Base-by-base conservation (phyloP, 2,888 invertebrate species). In the Synergus laeviventris region DNA sequence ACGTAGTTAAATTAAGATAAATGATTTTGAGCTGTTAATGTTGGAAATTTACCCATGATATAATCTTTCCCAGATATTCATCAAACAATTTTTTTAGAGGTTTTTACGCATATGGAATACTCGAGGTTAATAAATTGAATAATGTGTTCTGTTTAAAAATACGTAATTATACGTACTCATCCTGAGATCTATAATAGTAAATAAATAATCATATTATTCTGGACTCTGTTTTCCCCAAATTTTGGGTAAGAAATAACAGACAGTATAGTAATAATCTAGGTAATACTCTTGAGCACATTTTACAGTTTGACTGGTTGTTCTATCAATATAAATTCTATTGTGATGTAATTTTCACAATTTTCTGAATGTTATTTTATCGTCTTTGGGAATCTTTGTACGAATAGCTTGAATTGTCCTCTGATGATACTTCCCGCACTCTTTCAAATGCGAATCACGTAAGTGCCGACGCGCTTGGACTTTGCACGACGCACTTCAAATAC, bases 391-490 rank as follows among this genome's bases (percentile, higher is more conserved):
- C 14, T 5, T 39, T 9, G 39, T 45, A 21, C 24, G 42, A 24
- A 16, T 45, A 7, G 7, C 60, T 60, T 31, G 60, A 60, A 66
- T 45, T 24, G 66, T 66, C 42, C 66, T 66, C 66, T 24, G n/a
- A 8, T 45, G n/a, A 49, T 70, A 49, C 45, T 49, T 70, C 45
- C 45, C 12, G 36, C 45, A 70, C 16, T 70, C 70, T 54, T 24
- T 24, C 4, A 54, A 70, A 70, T 70, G 70, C 49, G 45, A 70
- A 21, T 70, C 70, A 70, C 70, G 70, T 70, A 70, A 49, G 49
- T 49, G 16, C n/a, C 70, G 31, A 70, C n/a, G 31, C 49, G 49
- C 31, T 31, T 70, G 70, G 70, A 70, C 70, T 70, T 49, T 70
- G 70, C 24, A 49, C 70, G 31, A 31, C 16, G 70, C 24, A 49